Evolutionary conservation across 1,140 invertebrate species (phyloP), one percentile per base, ranked within the genome.

Genomic region (Procambarus virginalis): DNA sequence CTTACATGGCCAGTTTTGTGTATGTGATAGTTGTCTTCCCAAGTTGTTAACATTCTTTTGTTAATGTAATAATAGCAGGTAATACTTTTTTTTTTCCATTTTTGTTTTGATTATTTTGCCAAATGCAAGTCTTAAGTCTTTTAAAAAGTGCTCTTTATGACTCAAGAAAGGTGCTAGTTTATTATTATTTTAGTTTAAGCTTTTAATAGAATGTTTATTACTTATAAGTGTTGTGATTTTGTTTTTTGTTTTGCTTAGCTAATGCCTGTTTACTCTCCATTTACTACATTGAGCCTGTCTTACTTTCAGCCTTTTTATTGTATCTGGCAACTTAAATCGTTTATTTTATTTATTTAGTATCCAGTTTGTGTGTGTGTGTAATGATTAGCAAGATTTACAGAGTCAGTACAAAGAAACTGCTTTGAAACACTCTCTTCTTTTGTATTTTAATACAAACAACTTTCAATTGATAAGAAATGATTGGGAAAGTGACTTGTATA

Each of bases 201-300:
- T 34, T 78, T 48, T 78, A 58, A 55, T 77, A 64, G 6, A 73
- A 22, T 81, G 55, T 80, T 49, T 88, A 49, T 84, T 89, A 84
- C 49, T 84, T 88, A 68, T 89, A 89, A 89, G 87, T 89, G 87
- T 89, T 89, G 87, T 89, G 87, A 89, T 89, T 84, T 78, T 83
- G 78, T 88, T 88, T 46, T 78, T 79, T 46, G 45, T 79, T 68
- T 70, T 87, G 55, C 46, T 64, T 78, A 73, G 49, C 58, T 60
- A 60, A 55, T 78, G 73, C 34, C 49, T 77, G 20, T 49, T 76
- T 76, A 60, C 84, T 76, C 51, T 77, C 45, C 68, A n/a, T 80
- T 82, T 83, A 78, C 34, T 77, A 68, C 55, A 89, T 45, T 79
- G 55, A 84, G 58, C 70, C 49, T 49, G 34, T 70, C 58, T n/a